Evolutionary conservation across 2,888 invertebrate genomes (phyloP), one percentile per base, ranked within the genome.

Genomic region (Didymodactylos carnosus): DNA sequence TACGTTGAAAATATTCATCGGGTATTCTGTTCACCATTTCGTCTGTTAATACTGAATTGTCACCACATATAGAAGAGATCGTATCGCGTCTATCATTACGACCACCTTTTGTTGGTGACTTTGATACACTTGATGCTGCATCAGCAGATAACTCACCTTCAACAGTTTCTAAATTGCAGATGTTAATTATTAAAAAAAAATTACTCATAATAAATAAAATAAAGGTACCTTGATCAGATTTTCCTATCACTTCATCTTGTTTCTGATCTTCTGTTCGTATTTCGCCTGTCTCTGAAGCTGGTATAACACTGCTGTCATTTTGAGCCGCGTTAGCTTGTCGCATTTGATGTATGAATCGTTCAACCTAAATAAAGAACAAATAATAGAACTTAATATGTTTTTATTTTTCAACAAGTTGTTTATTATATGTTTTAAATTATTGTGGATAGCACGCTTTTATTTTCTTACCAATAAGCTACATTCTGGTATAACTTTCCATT

Each of bases 1-100:
- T 87, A 87, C 79, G 84, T 87, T 74, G 74, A 27, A 74, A 53
- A 53, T 71, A 74, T 40, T 74, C 35, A n/a, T 71, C 40, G 6
- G 74, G 74, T 23, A 74, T 43, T 39, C 62, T 40, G 6, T 49
- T 23, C 14, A 74, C 29, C 8, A 75, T 25, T 7, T 62, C 70
- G 39, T 74, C 71, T n/a, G 53, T 74, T n/a, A 74, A 46, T 29
- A 53, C 71, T 23, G 43, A 40, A 53, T 46, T 41, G 7, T 70
- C 27, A 8, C 10, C 3, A n/a, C 27, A 39, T 3, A 43, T 16
- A 14, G 41, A 39, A 70, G 8, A 11, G 7, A 41, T 39, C 11
- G 62, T 62, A 11, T 35, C 35, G 7, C 62, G 62, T 62, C 35
- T 62, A 35, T 62, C 27, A 23, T 70, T 46, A 19, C 19, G 46